These are phyloP conservation scores for Rhinogobius similis DNA, from an alignment of 2,113 vertebrate genomes.

Conservation along the genomic window DNA sequence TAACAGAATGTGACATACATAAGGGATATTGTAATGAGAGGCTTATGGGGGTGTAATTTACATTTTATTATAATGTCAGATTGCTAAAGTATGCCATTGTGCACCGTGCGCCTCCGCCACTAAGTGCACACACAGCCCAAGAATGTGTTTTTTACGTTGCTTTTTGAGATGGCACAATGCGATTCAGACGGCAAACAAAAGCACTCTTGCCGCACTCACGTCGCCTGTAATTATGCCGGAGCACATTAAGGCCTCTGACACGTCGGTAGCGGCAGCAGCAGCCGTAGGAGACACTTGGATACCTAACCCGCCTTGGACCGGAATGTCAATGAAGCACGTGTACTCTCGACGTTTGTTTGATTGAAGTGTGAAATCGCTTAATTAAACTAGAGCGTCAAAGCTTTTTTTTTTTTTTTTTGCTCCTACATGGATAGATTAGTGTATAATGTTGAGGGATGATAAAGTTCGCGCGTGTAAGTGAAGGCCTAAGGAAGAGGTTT, in stretches of 20 bases:
- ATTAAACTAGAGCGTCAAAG: slow-evolving; percentile 38
- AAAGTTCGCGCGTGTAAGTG: not conserved
- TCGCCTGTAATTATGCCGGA: slow-evolving; percentile 48
- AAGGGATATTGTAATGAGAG: slow-evolving; percentile 43
- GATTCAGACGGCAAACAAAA: slow-evolving; percentile 39
- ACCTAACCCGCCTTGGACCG: slow-evolving; percentile 29
- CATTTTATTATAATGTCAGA: slow-evolving; percentile 53
- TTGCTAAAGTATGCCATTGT: slow-evolving; percentile 36
- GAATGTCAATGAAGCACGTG: slow-evolving; percentile 51
- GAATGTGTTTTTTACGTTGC: slow-evolving; percentile 32
- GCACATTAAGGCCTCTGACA: slow-evolving; percentile 37
- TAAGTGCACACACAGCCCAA: slow-evolving; percentile 17
- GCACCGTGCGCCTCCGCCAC: slow-evolving; percentile 28
- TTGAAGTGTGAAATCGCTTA: slow-evolving; percentile 49
- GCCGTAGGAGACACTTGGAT: slow-evolving; percentile 30
- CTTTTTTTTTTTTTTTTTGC: slow-evolving; percentile 21
- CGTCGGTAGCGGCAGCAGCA: slow-evolving; percentile 12
- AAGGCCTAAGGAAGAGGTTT: not conserved
- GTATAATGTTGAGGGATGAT: slow-evolving; percentile 23
- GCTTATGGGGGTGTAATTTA: slow-evolving; percentile 56
- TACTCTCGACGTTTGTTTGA: slow-evolving; percentile 27
- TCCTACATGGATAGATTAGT: slow-evolving; percentile 21
- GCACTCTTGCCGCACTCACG: slow-evolving; percentile 24
- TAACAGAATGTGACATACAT: slow-evolving; percentile 43
- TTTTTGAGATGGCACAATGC: slow-evolving; percentile 28